Conservation (phyloP, 2,888 invertebrate species). For the Chironomus riparius region DNA sequence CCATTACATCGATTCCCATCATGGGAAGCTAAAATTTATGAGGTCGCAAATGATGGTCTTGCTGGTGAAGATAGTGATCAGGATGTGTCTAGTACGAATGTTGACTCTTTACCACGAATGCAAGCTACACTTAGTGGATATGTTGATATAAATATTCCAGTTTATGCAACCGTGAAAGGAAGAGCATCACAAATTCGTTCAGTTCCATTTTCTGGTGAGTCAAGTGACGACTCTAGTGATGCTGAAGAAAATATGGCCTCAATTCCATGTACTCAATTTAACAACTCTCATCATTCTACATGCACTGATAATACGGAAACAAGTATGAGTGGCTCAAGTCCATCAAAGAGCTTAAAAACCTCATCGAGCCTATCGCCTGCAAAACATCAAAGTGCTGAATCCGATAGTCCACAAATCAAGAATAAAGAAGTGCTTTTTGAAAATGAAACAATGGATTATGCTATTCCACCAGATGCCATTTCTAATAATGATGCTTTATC, state of each 20-base stretch:
- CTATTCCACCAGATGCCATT: constrained; percentile 89
- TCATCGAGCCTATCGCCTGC: constrained; percentile 78
- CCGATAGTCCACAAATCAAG: constrained; percentile 69
- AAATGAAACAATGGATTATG: constrained; percentile 91
- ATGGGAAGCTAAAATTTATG: constrained; percentile 95
- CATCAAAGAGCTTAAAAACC: constrained; percentile 78
- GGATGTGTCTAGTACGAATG: constrained; percentile 29
- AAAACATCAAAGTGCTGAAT: constrained; percentile 72
- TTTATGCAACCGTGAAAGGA: constrained; percentile 93
- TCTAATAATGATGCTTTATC: constrained; percentile 55
- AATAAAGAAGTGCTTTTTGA: constrained; percentile 83
- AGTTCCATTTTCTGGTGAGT: constrained; percentile 91
- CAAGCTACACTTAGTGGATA: constrained; percentile 60
- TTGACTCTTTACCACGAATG: constrained; percentile 41
- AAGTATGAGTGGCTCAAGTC: constrained; percentile 64
- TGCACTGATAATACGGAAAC: constrained; percentile 51
- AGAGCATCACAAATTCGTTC: constrained; percentile 92
- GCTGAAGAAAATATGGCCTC: constrained; percentile 59
- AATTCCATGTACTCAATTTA: constrained; percentile 34
- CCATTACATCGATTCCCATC: constrained; percentile 84
- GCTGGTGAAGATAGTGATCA: constrained; percentile 42
- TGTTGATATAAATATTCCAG: constrained; percentile 86
- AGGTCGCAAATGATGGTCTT: constrained; percentile 59
- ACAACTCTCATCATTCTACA: constrained; percentile 42
- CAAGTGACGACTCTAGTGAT: constrained; percentile 89